These are phyloP conservation scores for Plecotus auritus DNA, from an alignment of 2,113 vertebrate genomes.

Conservation along the genomic window DNA sequence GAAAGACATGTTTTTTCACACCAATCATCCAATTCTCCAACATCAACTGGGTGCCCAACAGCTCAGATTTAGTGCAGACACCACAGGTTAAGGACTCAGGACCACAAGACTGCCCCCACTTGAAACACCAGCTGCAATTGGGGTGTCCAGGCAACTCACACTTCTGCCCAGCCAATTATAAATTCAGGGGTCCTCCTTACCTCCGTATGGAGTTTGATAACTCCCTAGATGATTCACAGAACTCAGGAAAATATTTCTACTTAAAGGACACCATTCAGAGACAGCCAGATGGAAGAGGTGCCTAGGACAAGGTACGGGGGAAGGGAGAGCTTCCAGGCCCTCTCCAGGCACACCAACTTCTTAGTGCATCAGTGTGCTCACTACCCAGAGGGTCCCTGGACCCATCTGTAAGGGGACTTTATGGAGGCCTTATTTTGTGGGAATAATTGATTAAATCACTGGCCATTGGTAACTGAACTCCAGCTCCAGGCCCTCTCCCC, in stretches of 20 bases:
- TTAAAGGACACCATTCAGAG: neutral
- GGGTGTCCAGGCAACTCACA: neutral
- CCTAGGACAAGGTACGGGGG: neutral
- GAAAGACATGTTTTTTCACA: neutral
- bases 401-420: neutral
- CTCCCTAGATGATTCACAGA: neutral
- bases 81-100: neutral
- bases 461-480: neutral
- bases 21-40: neutral
- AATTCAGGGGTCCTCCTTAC: neutral
- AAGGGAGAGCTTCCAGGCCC: too few relatives aligned
- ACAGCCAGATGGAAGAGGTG: neutral
- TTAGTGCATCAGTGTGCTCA: neutral
- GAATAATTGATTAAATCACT: neutral
- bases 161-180: neutral
- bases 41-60: neutral
- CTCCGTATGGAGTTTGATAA: neutral
- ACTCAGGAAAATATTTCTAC: neutral
- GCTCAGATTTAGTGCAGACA: neutral
- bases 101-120: neutral
- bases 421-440: neutral
- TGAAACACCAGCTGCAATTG: neutral
- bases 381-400: neutral
- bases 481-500: neutral
- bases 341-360: neutral